Conservation (phyloP, 2,113 vertebrate genomes). For the Scartelaos histophorus region DNA sequence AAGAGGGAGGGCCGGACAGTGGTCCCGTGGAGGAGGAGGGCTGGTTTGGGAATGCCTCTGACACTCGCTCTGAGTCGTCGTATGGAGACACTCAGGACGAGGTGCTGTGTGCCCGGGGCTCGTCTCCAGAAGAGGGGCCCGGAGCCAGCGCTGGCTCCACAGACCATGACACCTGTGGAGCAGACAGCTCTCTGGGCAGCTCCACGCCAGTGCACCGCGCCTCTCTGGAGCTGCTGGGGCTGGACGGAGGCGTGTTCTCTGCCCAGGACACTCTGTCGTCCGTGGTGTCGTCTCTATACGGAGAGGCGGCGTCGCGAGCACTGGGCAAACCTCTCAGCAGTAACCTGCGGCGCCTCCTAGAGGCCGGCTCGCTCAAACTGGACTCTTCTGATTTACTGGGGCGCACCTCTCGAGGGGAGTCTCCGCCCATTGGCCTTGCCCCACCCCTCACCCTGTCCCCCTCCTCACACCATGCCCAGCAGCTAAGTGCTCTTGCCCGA, state of each 20-base stretch:
- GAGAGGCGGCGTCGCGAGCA: slow-evolving; percentile 85
- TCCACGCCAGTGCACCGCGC: slow-evolving; percentile 89
- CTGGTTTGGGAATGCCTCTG: slow-evolving; percentile 95
- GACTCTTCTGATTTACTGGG: slow-evolving; percentile 77
- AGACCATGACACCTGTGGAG: slow-evolving; percentile 87
- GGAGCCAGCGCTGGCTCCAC: slow-evolving; percentile 64
- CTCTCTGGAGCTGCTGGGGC: slow-evolving; percentile 84
- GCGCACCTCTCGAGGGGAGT: slow-evolving; percentile 83
- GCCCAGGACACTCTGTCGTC: slow-evolving; percentile 90
- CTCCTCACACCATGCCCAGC: slow-evolving; percentile 92
- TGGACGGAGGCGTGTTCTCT: slow-evolving; percentile 83
- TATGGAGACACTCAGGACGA: slow-evolving; percentile 95
- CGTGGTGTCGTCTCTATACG: slow-evolving; percentile 86
- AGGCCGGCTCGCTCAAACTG: slow-evolving; percentile 91
- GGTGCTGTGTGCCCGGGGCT: slow-evolving; percentile 78
- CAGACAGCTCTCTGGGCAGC: slow-evolving; percentile 90
- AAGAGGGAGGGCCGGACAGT: slow-evolving; percentile 86
- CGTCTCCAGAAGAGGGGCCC: slow-evolving; percentile 79
- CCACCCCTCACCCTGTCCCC: slow-evolving; percentile 86
- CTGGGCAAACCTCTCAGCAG: slow-evolving; percentile 93
- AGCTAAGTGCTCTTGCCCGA: slow-evolving; percentile 94
- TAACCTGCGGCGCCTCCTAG: slow-evolving; percentile 91
- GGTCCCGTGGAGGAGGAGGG: slow-evolving; percentile 89
- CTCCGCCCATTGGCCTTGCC: slow-evolving; percentile 79
- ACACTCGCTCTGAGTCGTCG: slow-evolving; percentile 94